Evolutionary conservation across 2,797 vertebrate species (phyloP), one percentile per base, ranked within the genome.

Genomic region (Hippoglossus hippoglossus): DNA sequence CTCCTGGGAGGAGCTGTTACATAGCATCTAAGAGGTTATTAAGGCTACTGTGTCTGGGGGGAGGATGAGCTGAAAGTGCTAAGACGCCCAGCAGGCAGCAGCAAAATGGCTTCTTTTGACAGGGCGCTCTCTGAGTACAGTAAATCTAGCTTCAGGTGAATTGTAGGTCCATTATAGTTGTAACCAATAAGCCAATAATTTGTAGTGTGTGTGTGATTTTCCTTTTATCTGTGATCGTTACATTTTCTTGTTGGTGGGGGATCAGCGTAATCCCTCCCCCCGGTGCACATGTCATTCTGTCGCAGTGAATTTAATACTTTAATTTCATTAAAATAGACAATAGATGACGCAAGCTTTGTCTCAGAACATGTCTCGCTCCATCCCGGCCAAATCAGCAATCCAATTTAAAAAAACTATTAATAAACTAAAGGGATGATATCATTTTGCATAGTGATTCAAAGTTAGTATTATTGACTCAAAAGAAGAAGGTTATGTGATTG

Each of bases 1-100:
- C 84, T 71, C 83, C 26, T 12, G 76, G 84, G 85, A 90, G 64
- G 71, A 77, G 76, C 79, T 61, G 81, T 80, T 87, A 82, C 81
- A 73, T 79, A 68, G 79, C 77, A 80, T 89, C 63, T 75, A 75
- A 87, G 77, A 87, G 80, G 77, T 88, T 87, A 85, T 89, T 80
- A 80, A 77, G 76, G 70, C 77, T 70, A 68, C 72, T 51, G 65
- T 67, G 73, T 80, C 75, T 73, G 66, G 64, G 50, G 51, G 70
- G 78, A 69, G 84, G 71, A 80, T 75, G 71, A 76, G 76, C 77
- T 69, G 65, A 80, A 82, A 79, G 82, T 71, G 82, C 75, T 81
- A 51, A 85, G 79, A 82, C n/a, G 56, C 79, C 68, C 79, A 65
- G 72, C 47, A 75, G 76, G 78, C 69, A 81, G 81, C 71, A 60